A percentile compares a stretch with the other conserved stretches of the same genome.
Evolutionary conservation across 2,113 vertebrate species (phyloP).

Genomic region (Mesoclemmys tuberculata): DNA sequence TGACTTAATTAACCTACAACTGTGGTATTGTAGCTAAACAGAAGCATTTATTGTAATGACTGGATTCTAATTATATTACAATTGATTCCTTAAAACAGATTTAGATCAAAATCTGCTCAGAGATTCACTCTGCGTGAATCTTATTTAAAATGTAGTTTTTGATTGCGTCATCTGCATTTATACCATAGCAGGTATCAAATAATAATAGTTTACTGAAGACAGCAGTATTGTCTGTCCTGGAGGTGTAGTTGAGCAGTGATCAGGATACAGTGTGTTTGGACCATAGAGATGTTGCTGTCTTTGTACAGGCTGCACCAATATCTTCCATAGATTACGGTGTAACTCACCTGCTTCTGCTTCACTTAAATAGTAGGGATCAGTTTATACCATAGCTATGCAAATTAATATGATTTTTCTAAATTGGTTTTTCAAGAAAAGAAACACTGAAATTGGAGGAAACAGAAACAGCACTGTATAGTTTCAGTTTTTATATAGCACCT

Average conservation of each 20-base stretch:
- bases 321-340: not conserved
- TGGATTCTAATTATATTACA: not conserved
- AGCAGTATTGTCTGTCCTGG: not conserved
- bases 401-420: not conserved
- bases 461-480: too few species aligned
- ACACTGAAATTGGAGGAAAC: too few species aligned
- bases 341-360: not conserved
- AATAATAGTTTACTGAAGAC: not conserved
- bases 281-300: not conserved
- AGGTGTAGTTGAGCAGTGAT: conserved; percentile 27
- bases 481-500: too few species aligned
- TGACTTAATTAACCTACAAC: not conserved
- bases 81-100: conserved; percentile 1
- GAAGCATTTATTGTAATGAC: not conserved
- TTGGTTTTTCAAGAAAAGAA: too few species aligned
- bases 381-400: not conserved
- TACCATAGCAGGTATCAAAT: not conserved
- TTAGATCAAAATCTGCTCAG: not conserved
- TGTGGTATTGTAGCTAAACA: not conserved
- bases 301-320: not conserved
- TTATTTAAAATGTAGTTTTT: not conserved
- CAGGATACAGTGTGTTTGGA: not conserved
- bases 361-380: not conserved
- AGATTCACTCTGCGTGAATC: not conserved
- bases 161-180: not conserved